Conservation (phyloP, 2,797 vertebrate species). For the Manis crassicaudata region DNA sequence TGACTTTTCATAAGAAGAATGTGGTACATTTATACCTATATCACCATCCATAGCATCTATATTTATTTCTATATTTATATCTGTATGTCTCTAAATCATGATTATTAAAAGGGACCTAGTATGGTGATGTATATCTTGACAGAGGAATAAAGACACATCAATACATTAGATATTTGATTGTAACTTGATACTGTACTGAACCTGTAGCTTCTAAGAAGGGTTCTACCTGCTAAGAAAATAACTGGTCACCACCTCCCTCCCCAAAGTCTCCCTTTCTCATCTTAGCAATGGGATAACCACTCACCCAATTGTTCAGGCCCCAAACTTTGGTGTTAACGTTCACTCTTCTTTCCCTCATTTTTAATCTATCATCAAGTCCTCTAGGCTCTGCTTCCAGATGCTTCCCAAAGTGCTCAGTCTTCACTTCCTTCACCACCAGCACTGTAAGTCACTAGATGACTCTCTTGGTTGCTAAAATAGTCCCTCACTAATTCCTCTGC, state of each 20-base stretch:
- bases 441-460: too few relatives aligned
- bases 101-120: neutral
- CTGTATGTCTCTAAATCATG: neutral
- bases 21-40: fast-evolving
- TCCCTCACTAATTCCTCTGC: too few relatives aligned
- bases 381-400: neutral
- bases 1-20: neutral
- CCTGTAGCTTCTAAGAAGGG: neutral
- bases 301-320: neutral
- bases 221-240: neutral
- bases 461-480: neutral
- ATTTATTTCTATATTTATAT: neutral
- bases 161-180: neutral
- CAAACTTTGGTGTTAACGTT: neutral
- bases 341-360: neutral
- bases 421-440: neutral
- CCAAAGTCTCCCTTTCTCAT: too few relatives aligned
- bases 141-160: neutral
- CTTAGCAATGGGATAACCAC: neutral
- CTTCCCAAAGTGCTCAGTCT: fast-evolving
- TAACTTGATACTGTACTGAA: neutral
- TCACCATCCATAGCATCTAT: too few relatives aligned
- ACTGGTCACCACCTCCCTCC: neutral
- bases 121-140: neutral
- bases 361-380: neutral